Conservation (phyloP, 2,113 vertebrate species). For the Toxostoma redivivum region DNA sequence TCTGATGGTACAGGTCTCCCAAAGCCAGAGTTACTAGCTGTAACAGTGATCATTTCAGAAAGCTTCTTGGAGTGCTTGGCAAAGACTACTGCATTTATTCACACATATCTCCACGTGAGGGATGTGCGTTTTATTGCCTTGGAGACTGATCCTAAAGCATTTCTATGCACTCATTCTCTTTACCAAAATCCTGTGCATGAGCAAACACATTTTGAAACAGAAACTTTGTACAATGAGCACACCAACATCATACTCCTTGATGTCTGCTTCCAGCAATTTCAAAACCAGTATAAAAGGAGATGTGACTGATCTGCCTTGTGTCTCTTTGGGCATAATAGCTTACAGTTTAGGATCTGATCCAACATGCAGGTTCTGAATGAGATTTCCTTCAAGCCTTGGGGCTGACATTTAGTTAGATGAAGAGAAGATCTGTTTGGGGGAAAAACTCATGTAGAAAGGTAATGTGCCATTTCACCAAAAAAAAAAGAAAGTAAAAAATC, state of each 20-base stretch:
- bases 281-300: background rate
- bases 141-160: background rate
- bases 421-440: background rate
- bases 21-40: background rate
- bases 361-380: background rate
- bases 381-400: background rate
- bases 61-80: background rate
- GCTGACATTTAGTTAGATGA: background rate
- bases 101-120: background rate
- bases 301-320: background rate
- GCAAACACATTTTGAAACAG: background rate
- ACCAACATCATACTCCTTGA: rapidly evolving
- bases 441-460: background rate
- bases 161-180: background rate
- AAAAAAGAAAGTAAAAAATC: background rate
- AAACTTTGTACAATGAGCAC: background rate
- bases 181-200: background rate
- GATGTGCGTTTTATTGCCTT: background rate
- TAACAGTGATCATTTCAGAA: background rate
- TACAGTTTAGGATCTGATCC: background rate
- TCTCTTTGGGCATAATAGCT: background rate
- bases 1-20: background rate
- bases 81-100: background rate
- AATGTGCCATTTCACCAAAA: background rate
- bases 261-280: background rate